Evolutionary conservation across 2,888 invertebrate species (phyloP).

Genomic region (Gari tellinella): DNA sequence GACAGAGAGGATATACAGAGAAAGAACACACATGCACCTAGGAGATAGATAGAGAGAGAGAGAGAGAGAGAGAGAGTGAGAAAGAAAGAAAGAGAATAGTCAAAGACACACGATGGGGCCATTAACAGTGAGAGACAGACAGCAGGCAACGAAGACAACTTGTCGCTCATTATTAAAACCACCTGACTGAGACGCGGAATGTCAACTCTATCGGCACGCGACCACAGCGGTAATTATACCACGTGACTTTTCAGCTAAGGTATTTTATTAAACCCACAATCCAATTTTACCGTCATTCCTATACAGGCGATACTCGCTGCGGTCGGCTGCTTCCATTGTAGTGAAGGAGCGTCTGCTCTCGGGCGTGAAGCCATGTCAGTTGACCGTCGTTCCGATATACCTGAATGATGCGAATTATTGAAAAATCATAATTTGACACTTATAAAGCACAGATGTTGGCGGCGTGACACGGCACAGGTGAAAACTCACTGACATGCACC

Average conservation of each 20-base stretch:
- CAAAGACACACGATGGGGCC: no score
- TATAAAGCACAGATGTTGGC: constrained; percentile 41
- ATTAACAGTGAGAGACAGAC: no score
- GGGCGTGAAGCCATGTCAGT: constrained; percentile 16
- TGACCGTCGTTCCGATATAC: constrained; percentile 1
- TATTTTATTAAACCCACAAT: constrained; percentile 1
- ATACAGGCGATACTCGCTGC: constrained; percentile 8
- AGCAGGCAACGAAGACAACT: no score
- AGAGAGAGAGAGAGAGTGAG: no score
- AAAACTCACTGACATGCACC: no score
- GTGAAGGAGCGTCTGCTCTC: constrained; percentile 19
- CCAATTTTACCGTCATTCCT: constrained; percentile 3
- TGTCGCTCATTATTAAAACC: no score
- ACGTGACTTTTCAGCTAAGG: constrained; percentile 9
- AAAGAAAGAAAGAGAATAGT: no score
- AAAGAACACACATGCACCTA: no score
- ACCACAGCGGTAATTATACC: constrained; percentile 30
- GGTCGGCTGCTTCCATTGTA: constrained; percentile 8
- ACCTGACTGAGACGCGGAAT: constrained; percentile 35
- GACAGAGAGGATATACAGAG: no score
- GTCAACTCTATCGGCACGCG: constrained; percentile 62
- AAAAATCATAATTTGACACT: constrained; percentile 54
- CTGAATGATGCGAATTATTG: constrained; percentile 38
- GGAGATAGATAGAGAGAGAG: no score
- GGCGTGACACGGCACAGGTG: constrained; percentile 41